Base-by-base conservation (phyloP, 2,113 vertebrate genomes). In the Hymenochirus boettgeri region DNA sequence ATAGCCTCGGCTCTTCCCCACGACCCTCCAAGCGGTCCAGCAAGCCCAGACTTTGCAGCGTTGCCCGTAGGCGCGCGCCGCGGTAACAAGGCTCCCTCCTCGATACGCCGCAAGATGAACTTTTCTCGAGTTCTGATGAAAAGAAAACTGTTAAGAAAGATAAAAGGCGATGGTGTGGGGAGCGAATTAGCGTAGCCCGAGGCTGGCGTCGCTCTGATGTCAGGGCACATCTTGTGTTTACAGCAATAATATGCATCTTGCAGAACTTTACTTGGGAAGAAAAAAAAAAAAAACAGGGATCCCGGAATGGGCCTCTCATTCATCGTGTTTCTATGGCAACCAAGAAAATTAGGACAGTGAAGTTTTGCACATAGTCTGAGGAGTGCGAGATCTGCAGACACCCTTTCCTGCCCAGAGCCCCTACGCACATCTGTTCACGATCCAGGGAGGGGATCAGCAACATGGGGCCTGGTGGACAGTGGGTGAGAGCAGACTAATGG, bases 281-380 rank as follows among this genome's bases (percentile, higher is more conserved):
- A n/a, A n/a, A n/a, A n/a, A n/a, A n/a, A n/a, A n/a, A n/a, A n/a
- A 47, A 58, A 50, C 35, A 45, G 29, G 31, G 21, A 52, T 58
- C 58, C 55, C 23, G 22, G 33, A 19, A n/a, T 21, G 24, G 47
- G 27, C 24, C 64, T 25, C 23, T 29, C 64, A 52, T 67, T 67
- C 64, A 67, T 67, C 64, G 52, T 42, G 64, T 67, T 59, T 27
- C 64, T 56, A 67, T 59, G 56, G 22, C 64, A 67, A 67, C 64
- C 23, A 27, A 52, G 67, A 47, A 48, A 61, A 70, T 62, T 25
- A 62, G 67, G 67, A 37, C 50, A 62, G 59, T 29, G 48, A 70
- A 70, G 58, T 62, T 56, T 35, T 67, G 33, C 64, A 52, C 56
- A 51, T 51, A 50, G 47, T 50, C 7, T 15, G 6, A 48, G 46